A percentile compares a stretch with the other conserved stretches of the same genome.
These are phyloP conservation scores for Ranitomeya imitator DNA, from an alignment of 2,113 vertebrate species.

Conservation along the genomic window DNA sequence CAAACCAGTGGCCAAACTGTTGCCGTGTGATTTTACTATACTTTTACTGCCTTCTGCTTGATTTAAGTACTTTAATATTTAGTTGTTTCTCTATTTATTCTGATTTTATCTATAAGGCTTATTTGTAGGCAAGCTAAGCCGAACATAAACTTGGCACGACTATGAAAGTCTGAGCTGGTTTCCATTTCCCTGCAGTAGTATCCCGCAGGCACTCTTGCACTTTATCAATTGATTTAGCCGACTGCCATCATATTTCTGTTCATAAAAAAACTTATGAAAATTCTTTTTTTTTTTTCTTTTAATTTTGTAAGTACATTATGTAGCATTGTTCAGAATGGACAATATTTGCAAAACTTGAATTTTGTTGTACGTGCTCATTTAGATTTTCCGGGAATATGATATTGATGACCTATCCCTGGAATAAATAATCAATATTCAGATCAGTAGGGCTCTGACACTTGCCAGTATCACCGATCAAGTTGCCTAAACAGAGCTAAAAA, in stretches of 20 bases:
- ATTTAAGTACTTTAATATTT: neutral
- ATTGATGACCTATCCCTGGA: neutral
- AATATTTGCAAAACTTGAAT: neutral
- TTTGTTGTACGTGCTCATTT: neutral
- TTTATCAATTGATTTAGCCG: neutral
- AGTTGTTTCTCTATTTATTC: slow-evolving; percentile 8
- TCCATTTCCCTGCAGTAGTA: neutral
- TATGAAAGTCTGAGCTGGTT: neutral
- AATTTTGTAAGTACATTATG: neutral
- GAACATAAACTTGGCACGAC: neutral
- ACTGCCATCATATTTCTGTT: neutral
- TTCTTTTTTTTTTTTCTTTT: neutral
- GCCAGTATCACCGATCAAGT: no score
- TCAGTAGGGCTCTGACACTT: no score
- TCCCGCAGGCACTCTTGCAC: slow-evolving; percentile 19
- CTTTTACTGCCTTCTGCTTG: neutral
- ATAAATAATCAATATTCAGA: no score
- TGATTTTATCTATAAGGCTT: neutral
- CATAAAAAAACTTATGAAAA: neutral
- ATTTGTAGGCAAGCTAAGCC: neutral
- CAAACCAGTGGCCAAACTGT: neutral
- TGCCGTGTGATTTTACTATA: neutral
- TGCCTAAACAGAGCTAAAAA: no score
- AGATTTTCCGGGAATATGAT: no score
- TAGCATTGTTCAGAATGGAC: neutral